These are phyloP conservation scores for Fragum whitleyi DNA, from an alignment of 2,888 invertebrate species.

Conservation along the genomic window DNA sequence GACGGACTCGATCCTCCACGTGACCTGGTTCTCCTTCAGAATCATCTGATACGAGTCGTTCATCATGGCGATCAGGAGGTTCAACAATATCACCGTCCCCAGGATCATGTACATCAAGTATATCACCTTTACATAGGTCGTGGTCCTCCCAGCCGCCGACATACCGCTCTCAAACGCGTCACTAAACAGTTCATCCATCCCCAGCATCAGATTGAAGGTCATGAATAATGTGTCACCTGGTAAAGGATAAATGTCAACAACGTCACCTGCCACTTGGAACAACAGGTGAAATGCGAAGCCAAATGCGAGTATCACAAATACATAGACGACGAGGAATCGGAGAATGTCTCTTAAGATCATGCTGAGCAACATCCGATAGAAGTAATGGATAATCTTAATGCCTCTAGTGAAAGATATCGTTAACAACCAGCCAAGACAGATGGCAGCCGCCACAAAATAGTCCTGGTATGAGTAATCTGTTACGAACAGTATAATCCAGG, in stretches of 20 bases:
- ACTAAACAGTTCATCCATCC: slow-evolving; percentile 80
- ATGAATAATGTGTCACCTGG: slow-evolving; percentile 79
- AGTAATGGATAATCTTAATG: slow-evolving; percentile 81
- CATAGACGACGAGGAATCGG: slow-evolving; percentile 81
- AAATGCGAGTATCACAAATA: slow-evolving; percentile 82
- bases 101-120: slow-evolving; percentile 82
- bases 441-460: slow-evolving; percentile 78
- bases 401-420: slow-evolving; percentile 83
- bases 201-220: slow-evolving; percentile 83
- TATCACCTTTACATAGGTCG: slow-evolving; percentile 72
- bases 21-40: slow-evolving; percentile 73
- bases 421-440: slow-evolving; percentile 82
- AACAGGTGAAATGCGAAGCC: slow-evolving; percentile 81
- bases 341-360: slow-evolving; percentile 82
- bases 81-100: slow-evolving; percentile 78
- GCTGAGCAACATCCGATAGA: slow-evolving; percentile 82
- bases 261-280: slow-evolving; percentile 73
- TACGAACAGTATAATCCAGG: slow-evolving; percentile 77
- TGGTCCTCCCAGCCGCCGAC: slow-evolving; percentile 62
- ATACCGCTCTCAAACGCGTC: slow-evolving; percentile 72
- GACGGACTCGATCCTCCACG: slow-evolving; percentile 82
- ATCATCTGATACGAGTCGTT: slow-evolving; percentile 80
- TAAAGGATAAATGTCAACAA: slow-evolving; percentile 68
- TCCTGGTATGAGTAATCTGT: slow-evolving; percentile 70
- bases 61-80: slow-evolving; percentile 83